Evolutionary conservation across 2,888 invertebrate genomes (phyloP), one percentile per base, ranked within the genome.

Genomic region (Crepidodera aurea): DNA sequence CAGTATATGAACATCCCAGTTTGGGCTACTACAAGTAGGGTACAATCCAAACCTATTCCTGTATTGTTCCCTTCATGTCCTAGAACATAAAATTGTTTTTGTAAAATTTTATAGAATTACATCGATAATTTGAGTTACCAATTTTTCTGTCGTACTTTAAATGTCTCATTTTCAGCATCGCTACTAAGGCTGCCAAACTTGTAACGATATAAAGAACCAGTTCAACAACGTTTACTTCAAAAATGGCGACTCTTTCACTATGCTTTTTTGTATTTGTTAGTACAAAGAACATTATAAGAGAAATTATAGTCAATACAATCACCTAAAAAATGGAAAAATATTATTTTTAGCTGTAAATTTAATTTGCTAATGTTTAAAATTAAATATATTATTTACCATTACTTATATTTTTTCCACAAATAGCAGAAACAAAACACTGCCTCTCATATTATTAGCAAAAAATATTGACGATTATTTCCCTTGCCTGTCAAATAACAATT

Each of bases 271-370:
- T 61, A 57, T 89, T 89, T 16, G 68, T 71, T 48, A 96, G 82
- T 0, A 95, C 94, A 79, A 94, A 95, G 82, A 95, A 95, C 85
- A 94, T 89, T 56, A 96, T 94, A 64, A 95, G 86, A 10, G 91
- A 90, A 74, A 95, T 92, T 51, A 94, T 93, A 0, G 80, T 79
- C 60, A 92, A 84, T 0, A 94, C 93, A 55, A 94, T 88, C 92
- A 96, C 62, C 66, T 66, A 48, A 19, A 62, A 62, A 42, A n/a
- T n/a, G n/a, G n/a, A n/a, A n/a, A n/a, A n/a, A n/a, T n/a, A n/a
- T n/a, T n/a, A n/a, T n/a, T n/a, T n/a, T n/a, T n/a, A n/a, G n/a
- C n/a, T n/a, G n/a, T n/a, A n/a, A n/a, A n/a, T n/a, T n/a, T n/a
- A n/a, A n/a, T n/a, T n/a, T n/a, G n/a, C n/a, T n/a, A n/a, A n/a